Evolutionary conservation across 2,797 vertebrate species (phyloP).

Genomic region (Myoxocephalus aenaeus): DNA sequence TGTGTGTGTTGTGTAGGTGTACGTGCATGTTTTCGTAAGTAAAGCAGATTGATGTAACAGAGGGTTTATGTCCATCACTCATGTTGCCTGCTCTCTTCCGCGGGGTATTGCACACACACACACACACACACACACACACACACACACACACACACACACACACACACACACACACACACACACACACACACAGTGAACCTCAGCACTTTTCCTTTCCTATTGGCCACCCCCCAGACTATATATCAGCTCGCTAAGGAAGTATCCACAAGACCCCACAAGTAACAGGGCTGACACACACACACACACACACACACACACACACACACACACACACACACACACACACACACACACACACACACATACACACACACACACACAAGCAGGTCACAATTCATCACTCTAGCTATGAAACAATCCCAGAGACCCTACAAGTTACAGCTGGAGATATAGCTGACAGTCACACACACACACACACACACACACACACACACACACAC

Average conservation of each 20-base stretch:
- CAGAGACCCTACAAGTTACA: constrained; percentile 50
- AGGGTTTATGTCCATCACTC: constrained; percentile 79
- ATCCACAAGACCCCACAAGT: constrained; percentile 68
- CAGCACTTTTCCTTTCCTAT: constrained; percentile 82
- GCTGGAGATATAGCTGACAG: constrained; percentile 42
- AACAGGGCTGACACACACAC: constrained; percentile 54
- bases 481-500: constrained; percentile 12
- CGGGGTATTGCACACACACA: constrained; percentile 63
- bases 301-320: constrained; percentile 33
- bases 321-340: constrained; percentile 14
- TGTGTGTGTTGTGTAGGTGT: not conserved
- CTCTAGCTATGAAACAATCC: constrained; percentile 53
- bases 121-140: not conserved
- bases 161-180: not conserved
- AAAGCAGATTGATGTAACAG: constrained; percentile 77
- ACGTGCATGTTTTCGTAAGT: constrained; percentile 30
- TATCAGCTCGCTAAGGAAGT: constrained; percentile 70
- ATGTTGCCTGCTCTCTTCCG: constrained; percentile 56
- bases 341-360: too few species aligned
- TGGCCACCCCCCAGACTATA: constrained; percentile 68
- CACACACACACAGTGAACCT: constrained; percentile 64
- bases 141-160: constrained; percentile 31
- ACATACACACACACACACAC: too few species aligned
- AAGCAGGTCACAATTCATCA: constrained; percentile 61
- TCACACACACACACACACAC: not conserved